Evolutionary conservation across 2,888 invertebrate genomes (phyloP), one percentile per base, ranked within the genome.

Genomic region (Amblyjoppa proteus): DNA sequence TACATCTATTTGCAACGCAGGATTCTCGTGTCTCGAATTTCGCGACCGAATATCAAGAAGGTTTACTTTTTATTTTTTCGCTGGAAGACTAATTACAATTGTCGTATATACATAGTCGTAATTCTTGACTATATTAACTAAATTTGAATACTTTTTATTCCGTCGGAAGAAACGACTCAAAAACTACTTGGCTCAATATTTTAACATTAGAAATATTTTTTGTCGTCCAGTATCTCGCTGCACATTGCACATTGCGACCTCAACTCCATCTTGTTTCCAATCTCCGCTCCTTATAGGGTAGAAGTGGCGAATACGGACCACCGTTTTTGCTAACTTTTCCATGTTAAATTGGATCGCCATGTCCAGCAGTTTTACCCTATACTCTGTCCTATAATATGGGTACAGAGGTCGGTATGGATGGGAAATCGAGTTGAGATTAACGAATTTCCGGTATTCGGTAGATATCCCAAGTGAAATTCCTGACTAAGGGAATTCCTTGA

Each of bases 401-500:
- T 49, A 61, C 25, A 75, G 28, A 71, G 16, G 7, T 34, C 16
- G 38, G 31, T 66, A 66, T 73, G 61, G 73, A 71, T 66, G 38
- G 28, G 66, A 41, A 70, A 83, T 83, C 81, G 77, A 84, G 81
- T 85, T 64, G 81, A 85, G 87, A 87, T 87, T 87, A 87, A 87
- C 85, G 87, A 85, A 87, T 87, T 85, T 83, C 78, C 66, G 77
- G 79, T 66, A 81, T 76, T 20, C 71, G 56, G 79, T 71, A 68
- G 81, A 87, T 87, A 83, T 87, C 81, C 77, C 71, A 77, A 85
- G 81, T 75, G 81, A 81, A 87, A 87, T 87, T 81, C 83, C 81
- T 81, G 87, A 87, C 85, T 87, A 84, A 87, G 85, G 79, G 85
- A 87, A 87, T 87, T 87, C 83, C 79, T 75, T 66, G 66, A 77